Base-by-base conservation (phyloP, 1,140 invertebrate species). In the Drosophila pallidifrons region DNA sequence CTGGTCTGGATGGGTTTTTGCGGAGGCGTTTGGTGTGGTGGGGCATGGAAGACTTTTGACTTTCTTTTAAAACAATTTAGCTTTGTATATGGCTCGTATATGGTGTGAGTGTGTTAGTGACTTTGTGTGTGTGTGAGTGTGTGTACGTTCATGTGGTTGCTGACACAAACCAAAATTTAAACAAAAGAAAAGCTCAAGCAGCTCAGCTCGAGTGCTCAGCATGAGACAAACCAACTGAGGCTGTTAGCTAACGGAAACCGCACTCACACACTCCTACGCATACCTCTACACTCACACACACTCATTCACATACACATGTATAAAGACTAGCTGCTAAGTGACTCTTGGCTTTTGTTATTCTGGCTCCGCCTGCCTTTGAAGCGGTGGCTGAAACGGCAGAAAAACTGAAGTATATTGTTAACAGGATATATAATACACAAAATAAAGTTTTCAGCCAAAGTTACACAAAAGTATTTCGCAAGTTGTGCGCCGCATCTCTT, bases 401-500 rank as follows among this genome's bases (percentile, higher is more conserved):
- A 79, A 73, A 88, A 81, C 86, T 89, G 78, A 89, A 89, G 85
- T 89, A 89, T 89, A 89, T 89, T 89, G 85, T 89, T 89, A 89
- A 89, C 85, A 89, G 85, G 86, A 89, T 88, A 88, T 88, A 88
- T 89, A 89, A 89, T 85, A 89, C 81, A 89, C 85, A 89, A 89
- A 89, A 89, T 89, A 89, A 89, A 89, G 85, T 89, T 89, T 89
- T 89, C 85, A 89, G 85, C 81, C 81, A 89, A 89, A 89, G 85
- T 89, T 89, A 89, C 86, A 89, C 85, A 89, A 89, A 89, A 89
- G 85, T 89, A 89, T 89, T 89, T 89, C 79, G 80, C 85, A 89
- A 89, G 86, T 89, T 82, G 77, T 83, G 52, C 77, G 51, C 69
- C 60, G 10, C 57, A 25, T 41, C 57, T 51, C 28, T 2, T 10